Evolutionary conservation across 2,888 invertebrate species (phyloP), one percentile per base, ranked within the genome.

Genomic region (Camponotus fellah): DNA sequence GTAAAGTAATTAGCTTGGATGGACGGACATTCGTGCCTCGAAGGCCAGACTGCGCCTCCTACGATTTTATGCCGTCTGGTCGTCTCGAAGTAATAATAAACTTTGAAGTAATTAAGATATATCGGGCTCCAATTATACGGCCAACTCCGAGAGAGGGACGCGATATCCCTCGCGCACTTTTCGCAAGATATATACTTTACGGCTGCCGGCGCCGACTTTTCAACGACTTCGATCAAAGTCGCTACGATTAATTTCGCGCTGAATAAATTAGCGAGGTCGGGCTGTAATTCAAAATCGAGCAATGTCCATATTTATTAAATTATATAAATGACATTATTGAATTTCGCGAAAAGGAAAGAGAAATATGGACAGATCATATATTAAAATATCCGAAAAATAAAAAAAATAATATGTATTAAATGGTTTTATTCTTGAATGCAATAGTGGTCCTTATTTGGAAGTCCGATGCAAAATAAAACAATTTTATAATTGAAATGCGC

Each of bases 81-180:
- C 83, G 69, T 83, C 80, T 76, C 83, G 26, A 77, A 86, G 86
- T 84, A 88, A 87, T 84, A 87, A 88, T 88, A 87, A 87, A 88
- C 87, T 79, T 84, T 75, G 77, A 86, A 85, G 87, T 87, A 88
- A 88, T 88, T 88, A 77, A 85, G 86, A 87, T 80, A 84, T 86
- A 88, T 88, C 88, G 81, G 66, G 75, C 53, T 34, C 40, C 85
- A 88, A 87, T 88, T 88, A 85, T 66, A 60, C 62, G 21, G 46
- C 34, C 26, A 32, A 58, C 40, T 46, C 17, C 21, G 10, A 71
- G 74, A 85, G 80, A 85, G 82, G 64, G 34, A 58, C 69, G 81
- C 83, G 80, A 64, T 62, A 62, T 77, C 71, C 68, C 60, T 21
- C 62, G 75, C 64, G 84, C 74, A 43, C 69, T 83, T 66, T 77